These are phyloP conservation scores for Subacronicta megacephala DNA, from an alignment of 2,888 invertebrate genomes.

Conservation along the genomic window DNA sequence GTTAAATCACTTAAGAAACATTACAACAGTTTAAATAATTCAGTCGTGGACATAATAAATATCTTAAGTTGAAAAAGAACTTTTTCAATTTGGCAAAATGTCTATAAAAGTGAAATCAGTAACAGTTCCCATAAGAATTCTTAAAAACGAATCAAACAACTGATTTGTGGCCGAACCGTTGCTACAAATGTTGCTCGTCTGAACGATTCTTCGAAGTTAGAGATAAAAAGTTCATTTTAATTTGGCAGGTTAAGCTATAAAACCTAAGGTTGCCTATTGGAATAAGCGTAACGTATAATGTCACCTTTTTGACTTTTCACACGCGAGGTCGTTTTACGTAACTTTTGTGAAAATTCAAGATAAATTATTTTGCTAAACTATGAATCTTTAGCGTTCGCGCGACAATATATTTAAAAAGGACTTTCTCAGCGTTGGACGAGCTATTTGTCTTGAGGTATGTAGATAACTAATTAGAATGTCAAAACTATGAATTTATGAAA, in stretches of 20 bases:
- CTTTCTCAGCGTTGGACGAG: constrained; percentile 20
- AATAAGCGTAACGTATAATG: constrained; percentile 19
- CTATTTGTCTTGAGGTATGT: constrained; percentile 26
- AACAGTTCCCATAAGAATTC: constrained; percentile 33
- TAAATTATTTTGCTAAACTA: constrained; percentile 35
- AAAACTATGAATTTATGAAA: constrained; percentile 12
- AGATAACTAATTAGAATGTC: constrained; percentile 25
- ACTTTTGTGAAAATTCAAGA: constrained; percentile 36
- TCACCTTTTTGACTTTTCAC: constrained; percentile 47
- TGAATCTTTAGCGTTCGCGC: constrained; percentile 20
- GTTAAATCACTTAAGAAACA: no score
- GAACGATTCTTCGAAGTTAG: constrained; percentile 30
- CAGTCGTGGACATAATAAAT: constrained; percentile 26
- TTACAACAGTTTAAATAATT: constrained; percentile 15
- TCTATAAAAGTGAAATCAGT: constrained; percentile 42
- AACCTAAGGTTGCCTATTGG: constrained; percentile 17
- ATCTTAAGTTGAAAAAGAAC: constrained; percentile 25
- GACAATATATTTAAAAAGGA: constrained; percentile 21
- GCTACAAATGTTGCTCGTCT: constrained; percentile 33
- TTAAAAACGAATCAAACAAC: constrained; percentile 37
- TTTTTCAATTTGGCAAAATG: constrained; percentile 29
- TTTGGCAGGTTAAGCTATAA: constrained; percentile 21
- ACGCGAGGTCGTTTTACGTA: constrained; percentile 34
- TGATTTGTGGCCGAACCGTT: constrained; percentile 42
- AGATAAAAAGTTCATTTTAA: constrained; percentile 15